These are phyloP conservation scores for Drosophila melanica DNA, from an alignment of 1,140 invertebrate genomes.

Conservation along the genomic window DNA sequence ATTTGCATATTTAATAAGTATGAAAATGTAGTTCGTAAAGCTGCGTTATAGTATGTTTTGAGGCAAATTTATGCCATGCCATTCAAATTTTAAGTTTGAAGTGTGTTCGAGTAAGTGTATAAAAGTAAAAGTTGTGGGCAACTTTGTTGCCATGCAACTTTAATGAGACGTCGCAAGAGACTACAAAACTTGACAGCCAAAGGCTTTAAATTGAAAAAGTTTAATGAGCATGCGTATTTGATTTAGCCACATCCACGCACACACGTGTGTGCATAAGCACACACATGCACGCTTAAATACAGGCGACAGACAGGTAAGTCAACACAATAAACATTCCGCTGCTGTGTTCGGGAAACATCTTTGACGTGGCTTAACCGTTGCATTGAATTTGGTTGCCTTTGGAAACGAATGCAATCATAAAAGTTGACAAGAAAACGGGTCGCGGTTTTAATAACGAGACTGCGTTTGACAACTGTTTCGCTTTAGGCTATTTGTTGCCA, in stretches of 20 bases:
- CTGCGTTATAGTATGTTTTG: constrained; percentile 52
- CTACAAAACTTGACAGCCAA: constrained; percentile 72
- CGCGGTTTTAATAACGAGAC: constrained; percentile 40
- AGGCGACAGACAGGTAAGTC: too few relatives aligned
- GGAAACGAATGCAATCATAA: constrained; percentile 48
- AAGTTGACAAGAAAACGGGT: constrained; percentile 22
- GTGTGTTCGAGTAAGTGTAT: constrained; percentile 15
- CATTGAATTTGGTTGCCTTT: constrained; percentile 26
- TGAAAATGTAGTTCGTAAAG: constrained; percentile 26
- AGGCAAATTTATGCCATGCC: constrained; percentile 62
- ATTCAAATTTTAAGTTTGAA: constrained; percentile 42
- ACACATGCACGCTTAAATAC: not conserved
- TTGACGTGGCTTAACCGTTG: constrained; percentile 13
- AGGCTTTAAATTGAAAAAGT: constrained; percentile 78
- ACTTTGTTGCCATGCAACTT: constrained; percentile 79
- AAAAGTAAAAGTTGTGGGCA: constrained; percentile 53
- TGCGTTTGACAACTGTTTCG: constrained; percentile 44
- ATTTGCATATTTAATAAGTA: constrained; percentile 69
- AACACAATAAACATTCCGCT: constrained; percentile 11
- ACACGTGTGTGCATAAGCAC: not conserved
- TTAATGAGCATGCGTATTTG: constrained; percentile 78
- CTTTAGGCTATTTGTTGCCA: not conserved
- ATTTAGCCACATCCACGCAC: constrained; percentile 43
- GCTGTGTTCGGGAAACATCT: constrained; percentile 1
- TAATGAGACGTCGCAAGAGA: constrained; percentile 73